Evolutionary conservation across 2,888 invertebrate species (phyloP), one percentile per base, ranked within the genome.

Genomic region (Agrotis puta): DNA sequence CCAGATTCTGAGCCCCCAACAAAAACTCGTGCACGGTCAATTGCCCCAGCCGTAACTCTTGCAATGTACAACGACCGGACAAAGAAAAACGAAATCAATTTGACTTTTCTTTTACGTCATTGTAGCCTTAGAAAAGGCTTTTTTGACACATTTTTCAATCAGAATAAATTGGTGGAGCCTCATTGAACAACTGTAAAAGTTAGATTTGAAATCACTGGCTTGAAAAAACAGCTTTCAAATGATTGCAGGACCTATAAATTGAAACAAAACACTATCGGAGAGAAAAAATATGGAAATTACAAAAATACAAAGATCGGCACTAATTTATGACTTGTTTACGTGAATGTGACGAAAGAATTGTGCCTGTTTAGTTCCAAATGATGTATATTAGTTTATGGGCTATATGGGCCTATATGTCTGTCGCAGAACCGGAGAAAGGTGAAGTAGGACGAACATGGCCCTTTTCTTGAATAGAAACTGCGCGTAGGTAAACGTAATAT

Each of bases 1-100:
- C 64, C 61, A 73, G 70, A 78, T 74, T 78, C 69, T 20, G 51
- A 43, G 45, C 56, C 69, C 74, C 53, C 48, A 22, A 81, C 58
- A 64, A 65, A 74, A 81, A 78, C 59, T 74, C 67, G 53, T 67
- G 56, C 62, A 74, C 84, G 84, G 76, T 62, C 84, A 82, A 84
- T 84, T 82, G 80, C 74, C 20, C 54, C 45, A 65, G 71, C 53
- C 70, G 64, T 78, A 63, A 70, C 45, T 66, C 67, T 62, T 67
- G 47, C 63, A 27, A 70, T 70, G 57, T 64, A 20, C 47, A 54
- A 47, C 64, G 48, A 54, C 33, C 73, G 70, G 50, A 82, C 82
- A 80, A 82, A 74, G 80, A 70, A 78, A 76, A 74, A 27, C 16
- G 63, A 65, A 80, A 72, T 65, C 74, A 70, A 77, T 75, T 79